Evolutionary conservation across 37 sponge, comb jelly and placozoan species (phyloP).

Genomic region (Beroe forskalii): DNA sequence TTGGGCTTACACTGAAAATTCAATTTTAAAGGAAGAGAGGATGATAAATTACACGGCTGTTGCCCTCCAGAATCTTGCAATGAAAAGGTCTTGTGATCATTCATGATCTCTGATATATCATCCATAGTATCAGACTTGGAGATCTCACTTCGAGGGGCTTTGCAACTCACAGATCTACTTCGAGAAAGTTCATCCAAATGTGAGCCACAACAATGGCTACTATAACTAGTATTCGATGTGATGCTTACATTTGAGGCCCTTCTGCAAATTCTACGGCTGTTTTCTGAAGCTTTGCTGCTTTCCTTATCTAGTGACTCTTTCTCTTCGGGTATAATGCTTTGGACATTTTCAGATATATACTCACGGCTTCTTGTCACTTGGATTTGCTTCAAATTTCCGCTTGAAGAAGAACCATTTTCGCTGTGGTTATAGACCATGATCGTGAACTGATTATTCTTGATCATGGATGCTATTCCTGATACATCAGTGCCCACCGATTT

Average conservation of each 20-base stretch:
- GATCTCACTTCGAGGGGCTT: not conserved
- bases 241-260: not conserved
- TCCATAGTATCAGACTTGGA: slow-evolving; percentile 63
- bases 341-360: not conserved
- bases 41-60: too few relatives aligned
- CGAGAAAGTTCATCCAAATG: slow-evolving; percentile 1
- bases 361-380: not conserved
- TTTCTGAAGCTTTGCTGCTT: not conserved
- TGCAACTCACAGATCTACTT: not conserved
- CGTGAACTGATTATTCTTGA: slow-evolving; percentile 56
- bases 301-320: not conserved
- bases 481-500: slow-evolving; percentile 52
- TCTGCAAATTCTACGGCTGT: not conserved
- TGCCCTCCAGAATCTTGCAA: too few relatives aligned
- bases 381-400: not conserved
- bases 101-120: slow-evolving; percentile 37
- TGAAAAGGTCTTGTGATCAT: not conserved
- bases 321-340: not conserved
- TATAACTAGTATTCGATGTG: slow-evolving; percentile 12
- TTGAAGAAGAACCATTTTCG: not conserved
- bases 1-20: too few relatives aligned
- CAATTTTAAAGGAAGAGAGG: too few relatives aligned
- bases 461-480: slow-evolving; percentile 29
- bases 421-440: slow-evolving; percentile 64
- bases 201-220: slow-evolving; percentile 40